A percentile compares a stretch with the other conserved stretches of the same genome.
These are phyloP conservation scores for Ascidia mentula DNA, from an alignment of 23 tunicate genomes.

Conservation along the genomic window DNA sequence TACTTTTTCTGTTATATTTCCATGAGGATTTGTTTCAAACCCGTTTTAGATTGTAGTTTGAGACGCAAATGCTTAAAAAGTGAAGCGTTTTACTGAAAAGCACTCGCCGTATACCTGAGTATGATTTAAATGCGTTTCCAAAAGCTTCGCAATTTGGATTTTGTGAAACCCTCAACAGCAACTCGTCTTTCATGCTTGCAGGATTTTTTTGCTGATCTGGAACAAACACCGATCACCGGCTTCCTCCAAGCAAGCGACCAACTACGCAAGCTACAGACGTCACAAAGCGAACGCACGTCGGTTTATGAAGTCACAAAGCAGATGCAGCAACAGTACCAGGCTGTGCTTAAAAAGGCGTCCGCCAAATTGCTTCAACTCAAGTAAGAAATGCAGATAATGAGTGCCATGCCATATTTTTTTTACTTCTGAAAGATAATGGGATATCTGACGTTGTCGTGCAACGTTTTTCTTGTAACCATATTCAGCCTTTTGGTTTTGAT, in stretches of 20 bases:
- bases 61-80: no score
- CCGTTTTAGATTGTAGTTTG: no score
- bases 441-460: not conserved
- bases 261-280: slow-evolving; percentile 33
- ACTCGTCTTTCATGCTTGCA: not conserved
- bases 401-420: not conserved
- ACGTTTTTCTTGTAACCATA: not conserved
- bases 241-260: slow-evolving; percentile 57
- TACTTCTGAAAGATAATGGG: not conserved
- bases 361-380: slow-evolving; percentile 33
- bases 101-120: no score
- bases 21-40: no score
- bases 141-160: no score
- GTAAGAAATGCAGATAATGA: slow-evolving; percentile 28
- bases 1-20: no score
- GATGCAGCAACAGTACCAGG: slow-evolving; percentile 50
- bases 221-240: slow-evolving; percentile 29
- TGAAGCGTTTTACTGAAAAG: no score
- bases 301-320: slow-evolving; percentile 62
- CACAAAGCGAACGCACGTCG: slow-evolving; percentile 45
- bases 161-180: no score
- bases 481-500: no score
- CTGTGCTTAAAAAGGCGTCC: slow-evolving; percentile 49
- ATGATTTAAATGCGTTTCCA: no score
- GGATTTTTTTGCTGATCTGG: slow-evolving; percentile 60